phyloP scores from a whole-genome alignment of 2,888 invertebrate species.

The Gibbula magus region DNA sequence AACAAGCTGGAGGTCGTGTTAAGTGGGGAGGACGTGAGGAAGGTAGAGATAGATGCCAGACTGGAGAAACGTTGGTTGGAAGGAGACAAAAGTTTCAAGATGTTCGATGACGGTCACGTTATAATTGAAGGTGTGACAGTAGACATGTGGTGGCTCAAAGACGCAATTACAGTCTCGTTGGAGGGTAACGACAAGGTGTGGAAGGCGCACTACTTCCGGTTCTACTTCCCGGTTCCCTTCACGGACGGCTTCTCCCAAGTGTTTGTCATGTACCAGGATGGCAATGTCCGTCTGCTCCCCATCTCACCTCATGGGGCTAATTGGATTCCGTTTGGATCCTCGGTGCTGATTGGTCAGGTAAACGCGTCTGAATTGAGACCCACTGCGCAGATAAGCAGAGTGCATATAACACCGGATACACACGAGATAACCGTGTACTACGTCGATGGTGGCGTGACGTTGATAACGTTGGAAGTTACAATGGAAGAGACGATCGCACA shows the following conservation, averaged over 20 bases:
- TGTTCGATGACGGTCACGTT: not conserved
- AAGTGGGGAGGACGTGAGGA: not conserved
- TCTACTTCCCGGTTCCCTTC: constrained; percentile 49
- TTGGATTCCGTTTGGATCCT: constrained; percentile 56
- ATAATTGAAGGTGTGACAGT: constrained; percentile 40
- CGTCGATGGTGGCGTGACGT: constrained; percentile 40
- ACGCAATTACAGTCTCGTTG: constrained; percentile 40
- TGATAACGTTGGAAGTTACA: constrained; percentile 32
- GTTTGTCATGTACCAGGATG: constrained; percentile 53
- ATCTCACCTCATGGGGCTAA: constrained; percentile 50
- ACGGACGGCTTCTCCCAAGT: constrained; percentile 48
- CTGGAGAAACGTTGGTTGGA: constrained; percentile 2
- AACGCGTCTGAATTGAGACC: constrained; percentile 35
- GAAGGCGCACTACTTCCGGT: constrained; percentile 42
- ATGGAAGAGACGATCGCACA: constrained; percentile 36
- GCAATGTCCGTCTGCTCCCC: constrained; percentile 45
- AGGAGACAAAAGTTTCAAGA: not conserved
- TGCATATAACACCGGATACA: constrained; percentile 40
- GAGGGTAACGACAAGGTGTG: constrained; percentile 28
- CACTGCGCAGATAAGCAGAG: constrained; percentile 39
- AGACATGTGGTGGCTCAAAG: constrained; percentile 46
- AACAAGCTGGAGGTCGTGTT: constrained; percentile 38
- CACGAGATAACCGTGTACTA: constrained; percentile 36
- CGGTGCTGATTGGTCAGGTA: constrained; percentile 49
- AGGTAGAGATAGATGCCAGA: not conserved